Evolutionary conservation across 2,113 vertebrate genomes (phyloP).

Genomic region (Phoenicopterus ruber): DNA sequence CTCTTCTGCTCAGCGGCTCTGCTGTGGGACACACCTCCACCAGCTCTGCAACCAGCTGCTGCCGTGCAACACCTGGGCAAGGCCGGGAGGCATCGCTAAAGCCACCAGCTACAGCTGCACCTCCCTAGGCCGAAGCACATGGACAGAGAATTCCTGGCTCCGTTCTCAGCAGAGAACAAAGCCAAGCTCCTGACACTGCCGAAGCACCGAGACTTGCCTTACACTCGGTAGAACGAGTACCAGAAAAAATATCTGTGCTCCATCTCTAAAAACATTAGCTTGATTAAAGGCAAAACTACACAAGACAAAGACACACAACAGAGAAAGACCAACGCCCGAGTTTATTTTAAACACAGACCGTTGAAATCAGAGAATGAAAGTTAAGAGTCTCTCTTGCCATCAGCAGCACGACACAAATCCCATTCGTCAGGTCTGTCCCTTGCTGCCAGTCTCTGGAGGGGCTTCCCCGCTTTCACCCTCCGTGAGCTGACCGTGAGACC

Average conservation of each 20-base stretch:
- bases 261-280: not conserved
- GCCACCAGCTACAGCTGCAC: not conserved
- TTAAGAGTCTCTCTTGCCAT: not conserved
- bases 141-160: not conserved
- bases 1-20: not conserved
- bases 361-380: not conserved
- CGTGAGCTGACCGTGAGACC: not conserved
- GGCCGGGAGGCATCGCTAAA: not conserved
- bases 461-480: not conserved
- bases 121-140: accelerated
- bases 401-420: not conserved
- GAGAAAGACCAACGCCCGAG: not conserved
- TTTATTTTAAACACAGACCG: conserved; percentile 34
- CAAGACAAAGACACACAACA: not conserved
- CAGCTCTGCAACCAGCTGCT: not conserved
- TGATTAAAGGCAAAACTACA: not conserved
- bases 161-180: not conserved
- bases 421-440: not conserved
- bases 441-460: not conserved
- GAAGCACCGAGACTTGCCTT: not conserved
- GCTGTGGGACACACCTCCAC: not conserved
- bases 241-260: not conserved
- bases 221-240: not conserved
- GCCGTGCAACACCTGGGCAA: not conserved
- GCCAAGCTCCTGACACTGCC: not conserved